Conservation (phyloP, 2,888 invertebrate genomes). For the Pterostichus madidus region DNA sequence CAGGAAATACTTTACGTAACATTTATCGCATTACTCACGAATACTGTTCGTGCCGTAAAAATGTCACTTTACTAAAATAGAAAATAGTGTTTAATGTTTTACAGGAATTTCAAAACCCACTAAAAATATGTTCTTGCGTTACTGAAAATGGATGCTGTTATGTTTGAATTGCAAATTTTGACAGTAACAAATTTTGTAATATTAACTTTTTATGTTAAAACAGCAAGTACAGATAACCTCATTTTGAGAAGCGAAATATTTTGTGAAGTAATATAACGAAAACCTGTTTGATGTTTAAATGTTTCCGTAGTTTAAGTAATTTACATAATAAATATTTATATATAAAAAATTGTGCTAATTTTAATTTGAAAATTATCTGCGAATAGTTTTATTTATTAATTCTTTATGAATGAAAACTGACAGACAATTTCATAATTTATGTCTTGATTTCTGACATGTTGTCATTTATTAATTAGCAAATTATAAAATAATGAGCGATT, state of each 20-base stretch:
- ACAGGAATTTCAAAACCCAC: slow-evolving; percentile 8
- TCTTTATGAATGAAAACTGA: slow-evolving; percentile 7
- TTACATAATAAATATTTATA: slow-evolving; percentile 46
- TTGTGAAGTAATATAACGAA: slow-evolving; percentile 21
- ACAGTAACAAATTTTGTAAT: slow-evolving; percentile 36
- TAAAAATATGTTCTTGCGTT: slow-evolving; percentile 9
- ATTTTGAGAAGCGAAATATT: slow-evolving; percentile 6
- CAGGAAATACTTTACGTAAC: slow-evolving; percentile 24
- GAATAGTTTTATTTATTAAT: neutral
- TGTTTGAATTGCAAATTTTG: neutral
- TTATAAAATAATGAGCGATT: slow-evolving; percentile 33
- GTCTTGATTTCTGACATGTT: slow-evolving; percentile 17
- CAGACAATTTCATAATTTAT: slow-evolving; percentile 11
- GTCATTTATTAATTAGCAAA: slow-evolving; percentile 24
- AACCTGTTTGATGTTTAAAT: slow-evolving; percentile 34
- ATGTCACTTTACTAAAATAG: slow-evolving; percentile 33
- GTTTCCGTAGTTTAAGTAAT: slow-evolving; percentile 31
- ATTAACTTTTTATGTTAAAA: slow-evolving; percentile 12
- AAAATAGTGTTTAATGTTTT: slow-evolving; percentile 14
- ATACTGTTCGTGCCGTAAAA: slow-evolving; percentile 20
- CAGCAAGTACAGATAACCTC: slow-evolving; percentile 18
- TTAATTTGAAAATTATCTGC: slow-evolving; percentile 23
- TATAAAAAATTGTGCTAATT: slow-evolving; percentile 3
- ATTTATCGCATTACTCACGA: slow-evolving; percentile 16
- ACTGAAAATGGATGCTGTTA: neutral